phyloP scores from a whole-genome alignment of 1,140 invertebrate species.

The Spodoptera litura region DNA sequence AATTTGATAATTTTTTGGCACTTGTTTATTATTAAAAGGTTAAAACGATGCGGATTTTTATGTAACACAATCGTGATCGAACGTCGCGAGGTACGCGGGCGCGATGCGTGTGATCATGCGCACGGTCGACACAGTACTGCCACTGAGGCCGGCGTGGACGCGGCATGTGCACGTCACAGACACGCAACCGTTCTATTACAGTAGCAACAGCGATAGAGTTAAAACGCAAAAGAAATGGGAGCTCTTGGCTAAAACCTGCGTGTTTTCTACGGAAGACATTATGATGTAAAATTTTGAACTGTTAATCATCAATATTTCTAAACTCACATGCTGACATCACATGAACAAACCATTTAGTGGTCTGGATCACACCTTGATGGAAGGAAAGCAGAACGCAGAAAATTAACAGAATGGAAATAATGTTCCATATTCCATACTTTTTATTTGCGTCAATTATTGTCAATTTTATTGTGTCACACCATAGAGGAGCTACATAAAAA shows the following conservation, averaged over 20 bases:
- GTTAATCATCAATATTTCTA: too few relatives aligned
- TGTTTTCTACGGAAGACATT: background rate
- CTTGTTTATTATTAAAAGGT: background rate
- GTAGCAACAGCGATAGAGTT: conserved; percentile 44
- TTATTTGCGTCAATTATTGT: too few relatives aligned
- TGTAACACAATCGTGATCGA: conserved; percentile 51
- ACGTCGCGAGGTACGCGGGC: conserved; percentile 26
- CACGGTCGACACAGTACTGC: conserved; percentile 60
- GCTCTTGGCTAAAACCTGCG: conserved; percentile 19
- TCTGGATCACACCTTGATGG: too few relatives aligned
- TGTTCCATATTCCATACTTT: too few relatives aligned
- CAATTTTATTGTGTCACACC: too few relatives aligned
- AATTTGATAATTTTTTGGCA: conserved; percentile 25
- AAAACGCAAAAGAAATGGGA: conserved; percentile 44
- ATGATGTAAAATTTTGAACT: background rate
- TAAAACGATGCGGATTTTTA: conserved; percentile 62
- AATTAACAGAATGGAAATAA: too few relatives aligned
- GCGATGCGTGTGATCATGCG: conserved; percentile 57
- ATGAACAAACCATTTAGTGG: too few relatives aligned
- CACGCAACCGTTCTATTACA: conserved; percentile 42
- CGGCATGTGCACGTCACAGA: conserved; percentile 24
- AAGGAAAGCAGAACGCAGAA: too few relatives aligned
- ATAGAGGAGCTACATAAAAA: too few relatives aligned
- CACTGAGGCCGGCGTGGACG: conserved; percentile 49
- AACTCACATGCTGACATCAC: too few relatives aligned